A percentile compares a stretch with the other conserved stretches of the same genome.
phyloP scores from a whole-genome alignment of 1,140 invertebrate species.

The Macrobrachium rosenbergii region DNA sequence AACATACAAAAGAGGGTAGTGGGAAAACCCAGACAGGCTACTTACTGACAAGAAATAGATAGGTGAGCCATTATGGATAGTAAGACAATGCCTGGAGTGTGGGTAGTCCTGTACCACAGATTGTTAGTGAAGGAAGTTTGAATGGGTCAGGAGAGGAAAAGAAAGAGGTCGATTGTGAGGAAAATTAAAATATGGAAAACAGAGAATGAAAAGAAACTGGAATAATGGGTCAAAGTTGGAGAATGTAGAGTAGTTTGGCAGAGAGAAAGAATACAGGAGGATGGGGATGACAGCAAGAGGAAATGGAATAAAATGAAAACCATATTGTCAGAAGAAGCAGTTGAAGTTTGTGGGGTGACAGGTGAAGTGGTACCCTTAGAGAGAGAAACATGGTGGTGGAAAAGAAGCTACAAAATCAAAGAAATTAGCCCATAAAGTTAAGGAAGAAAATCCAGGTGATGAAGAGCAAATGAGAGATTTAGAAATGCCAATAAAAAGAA shows the following conservation, averaged over 20 bases:
- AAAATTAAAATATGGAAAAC: not conserved
- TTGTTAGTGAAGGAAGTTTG: too few relatives aligned
- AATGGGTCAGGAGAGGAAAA: not conserved
- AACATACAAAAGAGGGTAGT: too few relatives aligned
- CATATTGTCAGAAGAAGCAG: slow-evolving; percentile 75
- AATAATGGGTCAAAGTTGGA: not conserved
- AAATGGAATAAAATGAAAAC: slow-evolving; percentile 63
- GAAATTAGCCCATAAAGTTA: too few relatives aligned
- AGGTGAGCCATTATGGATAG: too few relatives aligned
- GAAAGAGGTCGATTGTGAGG: not conserved
- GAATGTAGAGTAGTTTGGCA: not conserved
- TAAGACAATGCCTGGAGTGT: too few relatives aligned
- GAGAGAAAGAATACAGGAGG: not conserved
- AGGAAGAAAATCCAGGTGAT: too few relatives aligned
- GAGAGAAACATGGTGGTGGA: too few relatives aligned
- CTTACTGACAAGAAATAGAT: too few relatives aligned
- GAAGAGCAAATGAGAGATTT: too few relatives aligned
- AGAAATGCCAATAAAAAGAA: too few relatives aligned
- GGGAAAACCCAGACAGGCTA: too few relatives aligned
- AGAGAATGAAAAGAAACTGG: not conserved
- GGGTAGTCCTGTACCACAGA: too few relatives aligned
- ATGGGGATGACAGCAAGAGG: not conserved
- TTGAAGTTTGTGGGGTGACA: slow-evolving; percentile 79
- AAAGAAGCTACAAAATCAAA: slow-evolving; percentile 68
- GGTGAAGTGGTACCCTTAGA: slow-evolving; percentile 75